These are phyloP conservation scores for Anas platyrhynchos DNA, from an alignment of 2,113 vertebrate species.

Conservation along the genomic window DNA sequence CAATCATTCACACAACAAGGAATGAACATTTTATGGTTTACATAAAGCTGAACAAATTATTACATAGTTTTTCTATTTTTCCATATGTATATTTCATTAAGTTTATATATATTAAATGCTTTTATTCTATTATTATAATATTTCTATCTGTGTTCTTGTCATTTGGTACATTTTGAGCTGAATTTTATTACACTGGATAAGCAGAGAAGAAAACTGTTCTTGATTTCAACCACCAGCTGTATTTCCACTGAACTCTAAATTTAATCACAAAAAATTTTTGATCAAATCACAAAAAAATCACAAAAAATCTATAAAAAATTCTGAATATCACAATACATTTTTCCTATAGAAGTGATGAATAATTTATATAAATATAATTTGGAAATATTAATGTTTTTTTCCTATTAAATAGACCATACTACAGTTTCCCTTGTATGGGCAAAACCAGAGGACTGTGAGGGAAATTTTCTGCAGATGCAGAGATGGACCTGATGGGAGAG, in stretches of 20 bases:
- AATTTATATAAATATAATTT: too few relatives aligned
- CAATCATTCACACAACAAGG: neutral
- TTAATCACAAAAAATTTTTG: neutral
- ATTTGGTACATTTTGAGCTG: neutral
- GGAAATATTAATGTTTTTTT: neutral
- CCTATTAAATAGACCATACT: neutral
- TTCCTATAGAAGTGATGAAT: neutral
- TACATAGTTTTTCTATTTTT: neutral
- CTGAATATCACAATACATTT: neutral
- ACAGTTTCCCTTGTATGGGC: neutral
- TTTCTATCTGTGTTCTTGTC: neutral
- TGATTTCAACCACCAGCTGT: neutral
- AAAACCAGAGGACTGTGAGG: fast-evolving
- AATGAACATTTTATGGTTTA: neutral
- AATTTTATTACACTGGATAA: neutral
- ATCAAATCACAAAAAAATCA: too few relatives aligned
- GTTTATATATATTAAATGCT: neutral
- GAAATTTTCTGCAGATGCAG: neutral
- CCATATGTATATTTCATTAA: neutral
- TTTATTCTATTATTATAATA: neutral
- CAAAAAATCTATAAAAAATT: neutral
- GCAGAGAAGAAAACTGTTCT: neutral
- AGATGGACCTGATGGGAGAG: neutral
- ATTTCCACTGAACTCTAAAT: neutral
- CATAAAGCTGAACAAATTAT: neutral